Conservation (phyloP, 2,113 vertebrate genomes). For the Scatophagus argus region DNA sequence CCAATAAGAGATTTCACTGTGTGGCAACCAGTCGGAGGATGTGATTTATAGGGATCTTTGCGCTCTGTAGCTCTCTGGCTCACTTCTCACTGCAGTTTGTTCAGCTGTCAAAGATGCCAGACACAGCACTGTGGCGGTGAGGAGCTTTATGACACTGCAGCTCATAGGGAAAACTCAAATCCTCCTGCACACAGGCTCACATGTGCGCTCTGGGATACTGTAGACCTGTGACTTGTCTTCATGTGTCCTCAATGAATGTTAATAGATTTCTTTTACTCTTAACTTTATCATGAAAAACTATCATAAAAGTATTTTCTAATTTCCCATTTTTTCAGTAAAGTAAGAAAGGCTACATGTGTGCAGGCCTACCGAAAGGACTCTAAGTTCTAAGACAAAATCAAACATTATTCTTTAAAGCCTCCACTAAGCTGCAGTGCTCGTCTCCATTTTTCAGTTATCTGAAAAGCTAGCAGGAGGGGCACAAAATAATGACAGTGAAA, state of each 20-base stretch:
- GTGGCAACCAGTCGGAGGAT: conserved; percentile 61
- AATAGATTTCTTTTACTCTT: too few species aligned
- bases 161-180: conserved; percentile 27
- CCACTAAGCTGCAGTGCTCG: not conserved
- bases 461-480: not conserved
- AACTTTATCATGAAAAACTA: not conserved
- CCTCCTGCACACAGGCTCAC: conserved; percentile 16
- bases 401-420: not conserved
- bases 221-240: too few species aligned
- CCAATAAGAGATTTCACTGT: conserved; percentile 60
- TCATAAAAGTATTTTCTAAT: not conserved
- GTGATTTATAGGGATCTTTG: conserved; percentile 65
- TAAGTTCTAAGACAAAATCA: not conserved
- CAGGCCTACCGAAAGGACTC: not conserved
- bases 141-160: conserved; percentile 40
- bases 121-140: conserved; percentile 13
- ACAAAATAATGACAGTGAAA: not conserved
- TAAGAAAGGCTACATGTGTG: too few species aligned
- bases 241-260: too few species aligned
- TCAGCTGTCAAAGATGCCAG: conserved; percentile 68
- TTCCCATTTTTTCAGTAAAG: not conserved
- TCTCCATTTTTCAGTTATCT: conserved; percentile 13
- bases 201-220: too few species aligned
- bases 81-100: conserved; percentile 66
- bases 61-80: conserved; percentile 32